Conservation (phyloP, 2,888 invertebrate genomes). For the Furcula furcula region DNA sequence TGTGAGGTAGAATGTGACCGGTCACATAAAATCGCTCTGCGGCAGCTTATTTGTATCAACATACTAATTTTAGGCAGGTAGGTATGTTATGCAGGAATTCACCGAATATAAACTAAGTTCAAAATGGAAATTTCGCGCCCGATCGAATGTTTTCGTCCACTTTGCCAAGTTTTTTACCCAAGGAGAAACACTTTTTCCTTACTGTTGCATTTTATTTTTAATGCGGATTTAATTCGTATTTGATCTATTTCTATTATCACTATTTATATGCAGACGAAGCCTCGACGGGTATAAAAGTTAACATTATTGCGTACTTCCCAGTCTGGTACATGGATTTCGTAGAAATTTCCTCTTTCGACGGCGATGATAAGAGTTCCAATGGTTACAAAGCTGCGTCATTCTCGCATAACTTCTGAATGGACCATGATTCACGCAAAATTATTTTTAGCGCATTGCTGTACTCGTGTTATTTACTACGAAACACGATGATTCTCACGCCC, state of each 20-base stretch:
- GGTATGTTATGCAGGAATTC: conserved; percentile 35
- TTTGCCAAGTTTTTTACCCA: conserved; percentile 12
- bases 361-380: conserved; percentile 47
- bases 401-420: conserved; percentile 51
- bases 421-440: conserved; percentile 63
- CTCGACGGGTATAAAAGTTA: no score
- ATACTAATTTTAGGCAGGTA: conserved; percentile 37
- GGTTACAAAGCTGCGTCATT: conserved; percentile 56
- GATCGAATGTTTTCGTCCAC: conserved; percentile 7
- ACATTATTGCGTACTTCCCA: no score
- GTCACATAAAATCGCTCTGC: conserved; percentile 17
- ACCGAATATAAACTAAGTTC: conserved; percentile 18
- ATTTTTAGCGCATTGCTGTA: conserved; percentile 61
- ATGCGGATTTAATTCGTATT: no score
- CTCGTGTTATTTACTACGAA: conserved; percentile 66
- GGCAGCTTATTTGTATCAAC: conserved; percentile 20
- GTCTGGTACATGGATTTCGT: no score
- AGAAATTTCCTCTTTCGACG: conserved; percentile 41
- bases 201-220: no score
- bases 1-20: conserved; percentile 17
- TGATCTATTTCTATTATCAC: no score
- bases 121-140: conserved; percentile 11
- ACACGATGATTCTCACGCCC: conserved; percentile 53
- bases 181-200: no score
- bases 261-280: no score